A percentile compares a stretch with the other conserved stretches of the same genome.
Evolutionary conservation across 1,140 invertebrate genomes (phyloP).

Genomic region (Spodoptera litura): DNA sequence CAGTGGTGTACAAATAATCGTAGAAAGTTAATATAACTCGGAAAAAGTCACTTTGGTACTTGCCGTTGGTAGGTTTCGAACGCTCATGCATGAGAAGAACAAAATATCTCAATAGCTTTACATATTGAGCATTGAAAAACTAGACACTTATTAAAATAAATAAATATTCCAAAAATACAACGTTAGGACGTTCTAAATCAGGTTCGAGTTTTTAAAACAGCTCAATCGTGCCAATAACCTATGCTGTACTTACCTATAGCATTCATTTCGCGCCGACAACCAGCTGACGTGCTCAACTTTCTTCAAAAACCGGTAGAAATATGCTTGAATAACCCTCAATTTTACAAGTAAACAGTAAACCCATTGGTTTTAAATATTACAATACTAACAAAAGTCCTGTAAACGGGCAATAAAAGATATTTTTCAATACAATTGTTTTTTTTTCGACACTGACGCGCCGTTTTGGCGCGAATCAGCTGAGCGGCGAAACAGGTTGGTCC

Average conservation of each 20-base stretch:
- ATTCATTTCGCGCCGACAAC: neutral
- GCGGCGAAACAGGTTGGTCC: conserved; percentile 41
- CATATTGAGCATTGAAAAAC: too few relatives aligned
- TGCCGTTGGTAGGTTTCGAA: too few relatives aligned
- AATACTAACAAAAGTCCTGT: neutral
- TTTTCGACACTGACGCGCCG: conserved; percentile 51
- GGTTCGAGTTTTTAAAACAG: conserved; percentile 2
- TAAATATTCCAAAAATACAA: neutral
- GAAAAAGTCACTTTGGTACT: too few relatives aligned
- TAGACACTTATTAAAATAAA: too few relatives aligned
- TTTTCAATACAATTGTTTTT: conserved; percentile 56
- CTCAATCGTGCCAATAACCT: conserved; percentile 24
- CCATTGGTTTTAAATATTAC: conserved; percentile 20
- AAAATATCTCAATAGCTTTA: too few relatives aligned
- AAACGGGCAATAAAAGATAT: conserved; percentile 57
- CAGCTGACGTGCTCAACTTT: conserved; percentile 9
- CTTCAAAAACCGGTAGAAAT: neutral
- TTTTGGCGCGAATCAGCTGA: conserved; percentile 80
- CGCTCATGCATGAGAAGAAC: too few relatives aligned
- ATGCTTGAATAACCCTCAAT: conserved; percentile 4
- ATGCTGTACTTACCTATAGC: neutral
- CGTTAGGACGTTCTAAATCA: neutral
- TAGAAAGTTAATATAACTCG: too few relatives aligned
- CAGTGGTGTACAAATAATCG: too few relatives aligned
- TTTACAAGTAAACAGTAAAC: conserved; percentile 25